phyloP scores from a whole-genome alignment of 1,140 invertebrate genomes.

The Eurytemora carolleeae region DNA sequence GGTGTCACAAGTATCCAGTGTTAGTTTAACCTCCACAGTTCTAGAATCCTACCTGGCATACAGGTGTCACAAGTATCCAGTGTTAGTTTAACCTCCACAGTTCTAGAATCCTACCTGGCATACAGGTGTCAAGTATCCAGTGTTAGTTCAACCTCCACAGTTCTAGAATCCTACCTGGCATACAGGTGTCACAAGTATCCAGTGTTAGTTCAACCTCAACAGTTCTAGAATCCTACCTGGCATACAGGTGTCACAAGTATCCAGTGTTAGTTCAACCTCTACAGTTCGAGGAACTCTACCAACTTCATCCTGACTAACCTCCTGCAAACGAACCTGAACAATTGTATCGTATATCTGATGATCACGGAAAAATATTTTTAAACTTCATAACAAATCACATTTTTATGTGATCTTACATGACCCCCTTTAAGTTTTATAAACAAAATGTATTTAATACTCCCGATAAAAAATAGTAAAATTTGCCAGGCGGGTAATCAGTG shows the following conservation, averaged over 20 bases:
- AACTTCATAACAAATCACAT: no score
- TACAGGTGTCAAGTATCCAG: slow-evolving; percentile 52
- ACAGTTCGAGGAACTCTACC: slow-evolving; percentile 62
- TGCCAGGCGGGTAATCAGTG: no score
- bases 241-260: slow-evolving; percentile 63
- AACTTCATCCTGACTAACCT: slow-evolving; percentile 40
- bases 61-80: slow-evolving; percentile 68
- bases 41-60: slow-evolving; percentile 41
- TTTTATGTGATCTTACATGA: no score
- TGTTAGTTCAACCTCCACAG: no score
- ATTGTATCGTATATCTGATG: no score
- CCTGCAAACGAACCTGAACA: slow-evolving; percentile 51
- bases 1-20: slow-evolving; percentile 60
- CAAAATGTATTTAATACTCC: no score
- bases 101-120: slow-evolving; percentile 59
- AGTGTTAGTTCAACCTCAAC: slow-evolving; percentile 66
- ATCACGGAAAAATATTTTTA: no score
- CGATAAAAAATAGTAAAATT: no score
- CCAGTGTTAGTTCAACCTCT: slow-evolving; percentile 63
- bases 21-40: slow-evolving; percentile 64
- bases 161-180: slow-evolving; percentile 40
- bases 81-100: slow-evolving; percentile 63
- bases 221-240: slow-evolving; percentile 42
- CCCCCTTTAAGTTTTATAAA: no score
- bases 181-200: slow-evolving; percentile 64